Base-by-base conservation (phyloP, 2,113 vertebrate genomes). In the Poeciliopsis occidentalis region DNA sequence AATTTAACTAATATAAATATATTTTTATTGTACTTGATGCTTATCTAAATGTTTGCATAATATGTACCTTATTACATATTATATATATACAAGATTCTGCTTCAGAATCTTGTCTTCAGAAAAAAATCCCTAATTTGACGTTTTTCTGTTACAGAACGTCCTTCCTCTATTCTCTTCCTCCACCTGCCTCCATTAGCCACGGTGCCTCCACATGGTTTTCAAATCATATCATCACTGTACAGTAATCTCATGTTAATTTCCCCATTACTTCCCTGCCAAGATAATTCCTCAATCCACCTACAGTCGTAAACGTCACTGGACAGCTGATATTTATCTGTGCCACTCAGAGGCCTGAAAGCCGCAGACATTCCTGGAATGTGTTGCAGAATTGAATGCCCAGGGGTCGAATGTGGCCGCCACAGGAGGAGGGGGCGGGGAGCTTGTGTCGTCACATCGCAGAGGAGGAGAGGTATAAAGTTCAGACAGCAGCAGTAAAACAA, bases 281-380 rank as follows among this genome's bases (percentile, higher is more conserved):
- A 67, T 19, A 17, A 17, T n/a, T 68, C 37, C 27, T 74, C 65
- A 74, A 24, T 17, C 26, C 70, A 69, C 64, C 41, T 15, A 4
- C 15, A 70, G 68, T 62, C 71, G 39, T 24, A 32, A 57, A 63
- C 32, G 27, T 57, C 68, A 64, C 72, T 64, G 68, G 73, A 32
- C 67, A 63, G 41, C 17, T 73, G 64, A 44, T 65, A 57, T 77
- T 73, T 26, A 68, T 26, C 22, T 57, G n/a, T 62, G 70, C 69
- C 69, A 69, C 54, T 6, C 32, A 65, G 13, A 66, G 17, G 31
- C 67, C 8, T 4, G 30, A 69, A 32, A 57, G 26, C 60, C n/a
- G 66, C 51, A 83, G 51, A 73, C 80, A 93, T 86, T 91, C 65
- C 71, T 83, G 86, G 85, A 92, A 91, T 92, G 81, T 87, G 69